A percentile compares a stretch with the other conserved stretches of the same genome.
These are phyloP conservation scores for Montipora capitata DNA, from an alignment of 92 coral and sea anemone species.

Conservation along the genomic window DNA sequence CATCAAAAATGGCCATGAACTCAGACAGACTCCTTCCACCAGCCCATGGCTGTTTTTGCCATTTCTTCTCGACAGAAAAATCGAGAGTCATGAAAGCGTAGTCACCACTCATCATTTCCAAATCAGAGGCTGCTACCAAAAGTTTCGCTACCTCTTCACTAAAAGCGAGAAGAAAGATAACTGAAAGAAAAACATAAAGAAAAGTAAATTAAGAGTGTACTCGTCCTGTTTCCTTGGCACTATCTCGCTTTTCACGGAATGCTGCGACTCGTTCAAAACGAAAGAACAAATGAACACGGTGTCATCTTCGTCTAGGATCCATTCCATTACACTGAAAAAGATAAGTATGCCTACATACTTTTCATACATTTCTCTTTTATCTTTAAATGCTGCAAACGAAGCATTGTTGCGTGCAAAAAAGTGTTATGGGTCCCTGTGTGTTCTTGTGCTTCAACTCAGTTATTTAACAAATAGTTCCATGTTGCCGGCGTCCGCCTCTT, in stretches of 20 bases:
- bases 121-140: slow-evolving; percentile 80
- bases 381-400: too few species aligned
- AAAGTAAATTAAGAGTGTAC: too few species aligned
- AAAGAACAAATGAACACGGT: too few species aligned
- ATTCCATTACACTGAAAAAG: too few species aligned
- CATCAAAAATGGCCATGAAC: slow-evolving; percentile 72
- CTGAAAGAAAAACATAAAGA: slow-evolving; percentile 32
- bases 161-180: slow-evolving; percentile 83
- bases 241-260: background rate
- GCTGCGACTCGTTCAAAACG: background rate
- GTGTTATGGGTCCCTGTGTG: too few species aligned
- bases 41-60: slow-evolving; percentile 58
- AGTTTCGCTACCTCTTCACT: slow-evolving; percentile 80
- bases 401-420: too few species aligned
- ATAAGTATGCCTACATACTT: background rate
- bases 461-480: too few species aligned
- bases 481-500: too few species aligned
- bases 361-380: background rate
- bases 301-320: too few species aligned
- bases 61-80: background rate
- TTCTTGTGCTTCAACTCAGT: too few species aligned
- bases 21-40: slow-evolving; percentile 55
- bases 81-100: slow-evolving; percentile 85
- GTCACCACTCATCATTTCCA: slow-evolving; percentile 92
- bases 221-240: background rate